Base-by-base conservation (phyloP, 2,797 vertebrate genomes). In the Aplochiton taeniatus region DNA sequence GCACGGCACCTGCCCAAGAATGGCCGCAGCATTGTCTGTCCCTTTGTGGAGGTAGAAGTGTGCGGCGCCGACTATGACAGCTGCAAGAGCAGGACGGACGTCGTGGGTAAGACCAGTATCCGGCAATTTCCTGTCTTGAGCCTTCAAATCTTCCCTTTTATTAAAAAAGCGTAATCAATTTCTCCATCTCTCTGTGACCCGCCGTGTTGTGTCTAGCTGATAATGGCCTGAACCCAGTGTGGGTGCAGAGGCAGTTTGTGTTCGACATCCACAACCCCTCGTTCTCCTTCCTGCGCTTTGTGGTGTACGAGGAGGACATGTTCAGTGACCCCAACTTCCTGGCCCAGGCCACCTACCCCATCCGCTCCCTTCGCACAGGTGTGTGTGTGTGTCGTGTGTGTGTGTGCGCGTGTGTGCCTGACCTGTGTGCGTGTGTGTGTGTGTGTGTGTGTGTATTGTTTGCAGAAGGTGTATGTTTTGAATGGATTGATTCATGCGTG, bases 321-420 rank as follows among this genome's bases (percentile, higher is more conserved):
- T 99, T 99, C 86, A 98, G 94, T 0, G 97, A 99, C 0, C 96
- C 97, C 75, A 99, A 98, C 87, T 99, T 99, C 87, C 82, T 99
- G 86, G 97, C 97, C 4, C 97, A 99, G 85, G 96, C 95, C 2
- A 97, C 95, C 0, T 96, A 94, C 83, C 93, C 94, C 0, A 93
- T 99, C 64, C 94, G 91, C 72, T 94, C 95, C 74, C 92, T 99
- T 31, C 95, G 96, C 80, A 95, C 95, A 71, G 97, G 97, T 96
- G 79, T n/a, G 45, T 57, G 53, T 45, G 8, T n/a, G 9, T 51
- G 53, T 46, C 62, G 43, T 52, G 12, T 48, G 11, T 64, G 56
- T 54, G 14, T 63, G 14, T n/a, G 10, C 45, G 42, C 45, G 17
- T 52, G 42, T 55, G 48, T 31, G 44, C 57, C 19, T 19, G 17